Evolutionary conservation across 2,797 vertebrate species (phyloP).

Genomic region (Enteromius mattozi): DNA sequence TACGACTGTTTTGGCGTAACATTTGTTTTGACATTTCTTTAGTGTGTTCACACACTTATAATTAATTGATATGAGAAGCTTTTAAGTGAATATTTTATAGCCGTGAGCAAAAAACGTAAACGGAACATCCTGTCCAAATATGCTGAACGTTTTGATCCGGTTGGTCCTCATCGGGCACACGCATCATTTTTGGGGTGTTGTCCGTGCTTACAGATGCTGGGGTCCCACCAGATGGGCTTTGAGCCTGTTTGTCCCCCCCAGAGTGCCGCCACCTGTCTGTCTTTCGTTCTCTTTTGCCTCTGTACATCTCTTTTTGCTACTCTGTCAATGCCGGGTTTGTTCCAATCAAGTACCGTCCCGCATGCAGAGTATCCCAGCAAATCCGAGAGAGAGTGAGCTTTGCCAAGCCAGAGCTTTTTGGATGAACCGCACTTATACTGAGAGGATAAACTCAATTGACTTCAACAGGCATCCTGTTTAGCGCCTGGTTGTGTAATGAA

Average conservation of each 20-base stretch:
- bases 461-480: conserved; percentile 43
- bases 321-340: conserved; percentile 46
- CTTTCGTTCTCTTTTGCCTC: neutral
- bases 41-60: conserved; percentile 21
- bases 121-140: conserved; percentile 6
- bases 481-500: conserved; percentile 27
- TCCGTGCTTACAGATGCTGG: conserved; percentile 50
- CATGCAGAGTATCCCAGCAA: conserved; percentile 62
- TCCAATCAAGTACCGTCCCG: conserved; percentile 50
- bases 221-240: conserved; percentile 44
- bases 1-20: neutral
- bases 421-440: conserved; percentile 66
- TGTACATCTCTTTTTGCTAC: conserved; percentile 21
- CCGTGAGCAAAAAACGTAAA: neutral
- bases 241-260: conserved; percentile 37
- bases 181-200: conserved; percentile 37
- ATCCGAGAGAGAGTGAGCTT: conserved; percentile 58
- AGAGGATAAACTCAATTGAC: conserved; percentile 55
- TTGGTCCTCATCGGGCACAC: neutral
- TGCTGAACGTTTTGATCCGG: conserved; percentile 18
- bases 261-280: conserved; percentile 54
- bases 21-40: conserved; percentile 21
- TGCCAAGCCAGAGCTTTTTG: conserved; percentile 59
- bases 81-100: conserved; percentile 38
- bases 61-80: conserved; percentile 23